Percentiles rank a stretch among this genome's conserved stretches.
Conservation (phyloP, 1,140 invertebrate genomes). For the Gryon sp. region DNA sequence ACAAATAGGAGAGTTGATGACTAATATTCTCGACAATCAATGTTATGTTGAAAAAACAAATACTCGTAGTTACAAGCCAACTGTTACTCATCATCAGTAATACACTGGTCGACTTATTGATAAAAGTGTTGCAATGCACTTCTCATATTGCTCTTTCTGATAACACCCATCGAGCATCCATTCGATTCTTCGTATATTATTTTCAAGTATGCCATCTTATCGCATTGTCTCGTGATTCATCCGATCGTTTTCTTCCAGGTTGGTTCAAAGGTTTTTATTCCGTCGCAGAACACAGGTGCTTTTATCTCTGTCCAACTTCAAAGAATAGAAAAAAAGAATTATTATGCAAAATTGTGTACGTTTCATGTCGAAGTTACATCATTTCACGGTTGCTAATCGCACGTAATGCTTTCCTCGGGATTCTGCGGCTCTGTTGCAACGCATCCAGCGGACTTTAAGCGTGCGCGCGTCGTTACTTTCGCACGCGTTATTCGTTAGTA, state of each 20-base stretch:
- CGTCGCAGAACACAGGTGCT: background rate
- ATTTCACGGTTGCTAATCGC: slow-evolving; percentile 61
- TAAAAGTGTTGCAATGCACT: slow-evolving; percentile 44
- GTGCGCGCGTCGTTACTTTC: slow-evolving; percentile 51
- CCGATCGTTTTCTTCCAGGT: slow-evolving; percentile 13
- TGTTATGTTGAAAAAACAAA: slow-evolving; percentile 19
- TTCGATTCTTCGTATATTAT: slow-evolving; percentile 19
- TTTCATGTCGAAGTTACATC: slow-evolving; percentile 53
- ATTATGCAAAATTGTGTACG: slow-evolving; percentile 43
- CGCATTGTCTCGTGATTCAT: slow-evolving; percentile 41
- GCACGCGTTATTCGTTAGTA: slow-evolving; percentile 49
- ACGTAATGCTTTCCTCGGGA: slow-evolving; percentile 60
- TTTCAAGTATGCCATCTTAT: slow-evolving; percentile 50
- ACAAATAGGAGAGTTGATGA: slow-evolving; percentile 18
- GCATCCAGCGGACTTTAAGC: slow-evolving; percentile 36
- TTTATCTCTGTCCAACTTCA: too few relatives aligned
- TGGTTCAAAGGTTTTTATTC: slow-evolving; percentile 18
- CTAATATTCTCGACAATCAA: slow-evolving; percentile 11
- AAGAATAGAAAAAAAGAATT: slow-evolving; percentile 7
- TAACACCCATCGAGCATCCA: slow-evolving; percentile 40
- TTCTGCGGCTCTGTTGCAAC: slow-evolving; percentile 60
- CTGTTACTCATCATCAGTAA: slow-evolving; percentile 20
- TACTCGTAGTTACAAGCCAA: slow-evolving; percentile 6
- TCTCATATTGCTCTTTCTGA: slow-evolving; percentile 56
- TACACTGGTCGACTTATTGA: slow-evolving; percentile 2